phyloP scores from a whole-genome alignment of 2,797 vertebrate species.

The Morelia viridis region DNA sequence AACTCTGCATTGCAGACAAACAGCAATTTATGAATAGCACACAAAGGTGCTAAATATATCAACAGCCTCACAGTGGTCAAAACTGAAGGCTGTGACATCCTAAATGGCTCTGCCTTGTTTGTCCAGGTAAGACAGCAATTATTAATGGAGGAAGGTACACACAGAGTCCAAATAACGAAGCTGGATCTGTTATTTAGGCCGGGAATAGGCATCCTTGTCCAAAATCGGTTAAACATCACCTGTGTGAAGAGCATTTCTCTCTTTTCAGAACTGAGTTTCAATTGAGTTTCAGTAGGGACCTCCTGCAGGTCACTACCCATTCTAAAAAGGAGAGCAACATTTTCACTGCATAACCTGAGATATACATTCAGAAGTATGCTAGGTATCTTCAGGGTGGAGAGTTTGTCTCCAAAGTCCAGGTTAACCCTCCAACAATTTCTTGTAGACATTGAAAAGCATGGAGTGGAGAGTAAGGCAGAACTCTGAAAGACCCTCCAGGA shows the following conservation, averaged over 20 bases:
- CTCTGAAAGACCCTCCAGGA: background rate
- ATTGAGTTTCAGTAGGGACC: background rate
- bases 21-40: background rate
- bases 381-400: background rate
- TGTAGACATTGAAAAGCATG: background rate
- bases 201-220: background rate
- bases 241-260: background rate
- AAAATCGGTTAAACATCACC: background rate
- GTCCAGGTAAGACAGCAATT: background rate
- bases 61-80: background rate
- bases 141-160: background rate
- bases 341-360: background rate
- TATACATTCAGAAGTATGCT: background rate
- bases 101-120: background rate
- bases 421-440: background rate
- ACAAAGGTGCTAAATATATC: background rate
- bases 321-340: background rate
- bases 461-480: background rate
- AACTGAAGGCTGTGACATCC: background rate
- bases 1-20: no score
- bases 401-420: background rate
- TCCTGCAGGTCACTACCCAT: background rate
- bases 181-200: background rate
- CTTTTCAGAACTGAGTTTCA: background rate
- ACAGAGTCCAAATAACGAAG: background rate